Percentiles rank a stretch among this genome's conserved stretches.
phyloP scores from a whole-genome alignment of 2,113 vertebrate genomes.

The Larimichthys polyactis region DNA sequence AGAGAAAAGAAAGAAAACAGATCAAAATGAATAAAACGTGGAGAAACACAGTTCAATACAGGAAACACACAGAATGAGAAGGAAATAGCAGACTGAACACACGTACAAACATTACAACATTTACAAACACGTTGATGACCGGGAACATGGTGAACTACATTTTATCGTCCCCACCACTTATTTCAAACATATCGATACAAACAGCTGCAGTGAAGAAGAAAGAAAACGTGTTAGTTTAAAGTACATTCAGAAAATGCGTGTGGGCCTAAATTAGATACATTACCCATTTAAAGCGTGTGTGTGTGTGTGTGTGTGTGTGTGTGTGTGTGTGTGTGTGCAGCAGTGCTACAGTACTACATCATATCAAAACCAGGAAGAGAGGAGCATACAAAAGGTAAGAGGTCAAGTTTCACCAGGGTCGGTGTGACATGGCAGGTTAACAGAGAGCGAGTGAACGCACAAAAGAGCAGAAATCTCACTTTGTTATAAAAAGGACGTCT shows the following conservation, averaged over 20 bases:
- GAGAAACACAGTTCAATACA: conserved; percentile 49
- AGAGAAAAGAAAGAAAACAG: conserved; percentile 22
- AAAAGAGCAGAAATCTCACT: conserved; percentile 20
- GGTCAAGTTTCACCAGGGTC: conserved; percentile 58
- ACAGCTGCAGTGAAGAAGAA: neutral
- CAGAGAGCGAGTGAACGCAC: conserved; percentile 34
- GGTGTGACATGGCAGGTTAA: conserved; percentile 55
- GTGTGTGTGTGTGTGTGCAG: conserved; percentile 19
- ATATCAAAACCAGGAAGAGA: conserved; percentile 51
- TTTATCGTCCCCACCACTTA: neutral
- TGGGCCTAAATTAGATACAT: neutral
- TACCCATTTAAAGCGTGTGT: conserved; percentile 3
- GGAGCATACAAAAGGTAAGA: conserved; percentile 65
- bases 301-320: conserved; percentile 21
- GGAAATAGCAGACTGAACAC: conserved; percentile 1
- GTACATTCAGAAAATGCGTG: conserved; percentile 7
- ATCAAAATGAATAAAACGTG: conserved; percentile 23
- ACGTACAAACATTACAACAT: neutral
- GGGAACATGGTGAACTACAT: neutral
- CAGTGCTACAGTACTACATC: conserved; percentile 26
- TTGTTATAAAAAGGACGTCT: conserved; percentile 30
- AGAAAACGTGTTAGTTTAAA: conserved; percentile 43
- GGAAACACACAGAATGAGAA: conserved; percentile 30
- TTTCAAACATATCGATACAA: conserved; percentile 2
- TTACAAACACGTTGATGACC: neutral